These are phyloP conservation scores for Abramis brama DNA, from an alignment of 2,113 vertebrate species.

Conservation along the genomic window DNA sequence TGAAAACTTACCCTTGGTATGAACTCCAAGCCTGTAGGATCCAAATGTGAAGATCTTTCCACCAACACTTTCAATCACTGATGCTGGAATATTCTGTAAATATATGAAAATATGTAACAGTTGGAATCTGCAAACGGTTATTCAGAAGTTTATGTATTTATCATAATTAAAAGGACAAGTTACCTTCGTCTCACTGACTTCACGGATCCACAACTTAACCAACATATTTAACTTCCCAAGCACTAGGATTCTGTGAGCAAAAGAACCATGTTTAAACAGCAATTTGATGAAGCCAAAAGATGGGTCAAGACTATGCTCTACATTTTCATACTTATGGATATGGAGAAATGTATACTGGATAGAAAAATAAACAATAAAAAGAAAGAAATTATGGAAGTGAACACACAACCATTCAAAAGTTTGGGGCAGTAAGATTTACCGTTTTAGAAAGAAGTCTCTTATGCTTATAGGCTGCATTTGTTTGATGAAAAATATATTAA, in stretches of 20 bases:
- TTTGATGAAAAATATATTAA: not conserved
- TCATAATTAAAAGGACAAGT: not conserved
- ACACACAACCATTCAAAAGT: not conserved
- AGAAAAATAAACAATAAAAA: not conserved
- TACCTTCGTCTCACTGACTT: slow-evolving; percentile 90
- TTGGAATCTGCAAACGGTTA: not conserved
- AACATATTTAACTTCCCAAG: slow-evolving; percentile 87
- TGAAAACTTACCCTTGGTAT: slow-evolving; percentile 83
- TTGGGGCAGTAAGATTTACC: not conserved
- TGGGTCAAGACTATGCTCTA: not conserved
- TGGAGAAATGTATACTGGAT: not conserved
- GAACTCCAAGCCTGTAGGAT: slow-evolving; percentile 88
- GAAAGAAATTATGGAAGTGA: not conserved
- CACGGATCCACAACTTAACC: slow-evolving; percentile 89
- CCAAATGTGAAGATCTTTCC: slow-evolving; percentile 94
- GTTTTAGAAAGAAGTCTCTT: not conserved
- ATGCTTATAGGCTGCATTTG: not conserved
- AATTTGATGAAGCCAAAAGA: not conserved
- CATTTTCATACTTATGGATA: not conserved
- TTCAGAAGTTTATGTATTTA: not conserved
- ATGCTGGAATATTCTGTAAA: slow-evolving; percentile 85
- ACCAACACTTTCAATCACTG: slow-evolving; percentile 85
- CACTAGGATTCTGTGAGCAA: slow-evolving; percentile 82
- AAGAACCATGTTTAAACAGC: slow-evolving; percentile 22
- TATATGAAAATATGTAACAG: slow-evolving; percentile 27